phyloP scores from a whole-genome alignment of 2,797 vertebrate species.

The Diceros bicornis region DNA sequence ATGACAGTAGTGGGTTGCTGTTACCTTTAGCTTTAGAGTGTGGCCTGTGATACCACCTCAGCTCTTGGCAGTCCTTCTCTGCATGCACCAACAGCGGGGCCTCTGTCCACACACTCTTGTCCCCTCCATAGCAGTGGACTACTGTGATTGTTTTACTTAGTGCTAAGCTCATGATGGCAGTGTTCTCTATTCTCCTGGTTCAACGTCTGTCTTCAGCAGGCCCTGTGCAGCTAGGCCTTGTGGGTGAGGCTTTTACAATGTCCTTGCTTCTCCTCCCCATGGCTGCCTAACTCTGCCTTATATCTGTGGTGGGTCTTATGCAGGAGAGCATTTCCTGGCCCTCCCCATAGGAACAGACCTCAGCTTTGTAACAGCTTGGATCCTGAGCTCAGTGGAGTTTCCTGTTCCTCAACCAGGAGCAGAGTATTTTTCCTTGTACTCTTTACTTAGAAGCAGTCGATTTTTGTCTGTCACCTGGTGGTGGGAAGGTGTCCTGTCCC shows the following conservation, averaged over 20 bases:
- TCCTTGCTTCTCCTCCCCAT: neutral
- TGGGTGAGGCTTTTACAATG: neutral
- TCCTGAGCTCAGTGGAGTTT: neutral
- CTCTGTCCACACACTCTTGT: neutral
- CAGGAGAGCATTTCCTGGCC: neutral
- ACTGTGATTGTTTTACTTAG: neutral
- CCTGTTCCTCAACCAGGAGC: neutral
- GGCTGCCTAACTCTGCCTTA: neutral
- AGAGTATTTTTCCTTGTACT: neutral
- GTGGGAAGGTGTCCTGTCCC: neutral
- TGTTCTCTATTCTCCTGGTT: neutral
- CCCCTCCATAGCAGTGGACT: neutral
- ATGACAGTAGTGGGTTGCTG: neutral
- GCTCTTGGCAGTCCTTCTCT: neutral
- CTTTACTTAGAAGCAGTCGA: neutral
- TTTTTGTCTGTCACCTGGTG: neutral
- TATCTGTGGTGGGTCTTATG: neutral
- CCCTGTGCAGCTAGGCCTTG: no score
- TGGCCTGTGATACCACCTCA: neutral
- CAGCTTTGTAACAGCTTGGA: neutral
- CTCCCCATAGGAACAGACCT: neutral
- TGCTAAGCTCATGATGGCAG: no score
- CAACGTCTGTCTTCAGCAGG: neutral
- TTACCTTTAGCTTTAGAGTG: neutral
- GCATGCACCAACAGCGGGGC: rapidly evolving